Evolutionary conservation across 2,888 invertebrate species (phyloP).

Genomic region (Andricus curvator): DNA sequence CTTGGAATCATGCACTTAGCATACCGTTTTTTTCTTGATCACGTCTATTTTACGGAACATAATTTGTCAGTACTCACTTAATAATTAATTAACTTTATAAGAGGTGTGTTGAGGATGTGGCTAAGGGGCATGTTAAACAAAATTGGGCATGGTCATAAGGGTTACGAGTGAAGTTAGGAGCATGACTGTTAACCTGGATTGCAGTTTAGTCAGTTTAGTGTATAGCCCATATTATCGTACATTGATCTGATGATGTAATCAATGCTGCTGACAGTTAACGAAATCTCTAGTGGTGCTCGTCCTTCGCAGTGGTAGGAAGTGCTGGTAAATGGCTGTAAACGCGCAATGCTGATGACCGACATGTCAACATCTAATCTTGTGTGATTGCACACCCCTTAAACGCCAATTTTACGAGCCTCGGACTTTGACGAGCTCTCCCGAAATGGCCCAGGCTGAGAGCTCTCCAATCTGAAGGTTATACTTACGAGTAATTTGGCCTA

Average conservation of each 20-base stretch:
- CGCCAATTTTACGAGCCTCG: background rate
- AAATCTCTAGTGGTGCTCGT: conserved; percentile 23
- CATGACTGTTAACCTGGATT: background rate
- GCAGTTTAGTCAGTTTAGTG: background rate
- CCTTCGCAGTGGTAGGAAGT: background rate
- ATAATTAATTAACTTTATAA: too few species aligned
- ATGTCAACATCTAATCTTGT: conserved; percentile 20
- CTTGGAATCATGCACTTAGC: too few species aligned
- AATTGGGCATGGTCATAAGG: too few species aligned
- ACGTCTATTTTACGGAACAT: too few species aligned
- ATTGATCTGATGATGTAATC: conserved; percentile 12
- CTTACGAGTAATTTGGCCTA: background rate
- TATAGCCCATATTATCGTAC: background rate
- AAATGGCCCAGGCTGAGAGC: background rate
- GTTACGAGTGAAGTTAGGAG: background rate
- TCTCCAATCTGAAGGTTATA: background rate
- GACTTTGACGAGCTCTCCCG: background rate
- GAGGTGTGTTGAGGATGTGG: too few species aligned
- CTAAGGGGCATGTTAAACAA: too few species aligned
- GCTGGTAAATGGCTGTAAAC: background rate
- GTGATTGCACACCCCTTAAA: conserved; percentile 19
- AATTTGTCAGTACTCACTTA: too few species aligned
- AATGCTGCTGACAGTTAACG: conserved; percentile 14
- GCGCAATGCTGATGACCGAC: background rate
- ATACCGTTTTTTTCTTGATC: too few species aligned